phyloP scores from a whole-genome alignment of 2,113 vertebrate species.

The Verasper variegatus region DNA sequence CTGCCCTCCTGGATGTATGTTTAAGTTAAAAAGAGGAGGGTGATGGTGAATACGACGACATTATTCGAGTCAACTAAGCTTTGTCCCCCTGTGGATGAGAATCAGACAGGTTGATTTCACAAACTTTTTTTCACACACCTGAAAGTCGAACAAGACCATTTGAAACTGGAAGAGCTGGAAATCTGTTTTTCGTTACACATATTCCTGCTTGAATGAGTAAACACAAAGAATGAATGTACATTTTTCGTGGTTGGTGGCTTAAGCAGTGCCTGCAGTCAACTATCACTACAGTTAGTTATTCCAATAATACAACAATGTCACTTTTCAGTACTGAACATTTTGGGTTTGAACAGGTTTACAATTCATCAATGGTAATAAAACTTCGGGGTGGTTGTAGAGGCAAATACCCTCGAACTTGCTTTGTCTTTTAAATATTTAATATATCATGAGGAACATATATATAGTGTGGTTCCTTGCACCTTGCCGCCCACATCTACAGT shows the following conservation, averaged over 20 bases:
- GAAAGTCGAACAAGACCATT: background rate
- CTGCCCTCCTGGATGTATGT: conserved; percentile 16
- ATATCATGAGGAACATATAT: too few species aligned
- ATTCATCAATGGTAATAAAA: too few species aligned
- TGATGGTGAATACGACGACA: background rate
- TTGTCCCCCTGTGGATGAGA: background rate
- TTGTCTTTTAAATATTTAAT: too few species aligned
- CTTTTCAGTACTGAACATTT: background rate
- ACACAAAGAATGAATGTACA: background rate
- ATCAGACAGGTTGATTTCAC: background rate
- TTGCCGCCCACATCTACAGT: too few species aligned
- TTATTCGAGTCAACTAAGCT: background rate
- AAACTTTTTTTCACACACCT: background rate
- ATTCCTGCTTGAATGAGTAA: background rate
- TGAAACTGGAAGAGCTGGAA: background rate
- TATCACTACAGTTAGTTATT: background rate
- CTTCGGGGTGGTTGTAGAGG: too few species aligned
- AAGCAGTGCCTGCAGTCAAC: background rate
- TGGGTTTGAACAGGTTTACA: background rate
- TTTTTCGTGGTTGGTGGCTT: too few species aligned
- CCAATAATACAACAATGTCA: background rate
- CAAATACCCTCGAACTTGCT: too few species aligned
- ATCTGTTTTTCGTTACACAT: background rate
- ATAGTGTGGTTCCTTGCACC: too few species aligned
- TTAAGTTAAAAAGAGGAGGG: background rate